Base-by-base conservation (phyloP, 1,140 invertebrate species). In the Neomicropteryx cornuta region DNA sequence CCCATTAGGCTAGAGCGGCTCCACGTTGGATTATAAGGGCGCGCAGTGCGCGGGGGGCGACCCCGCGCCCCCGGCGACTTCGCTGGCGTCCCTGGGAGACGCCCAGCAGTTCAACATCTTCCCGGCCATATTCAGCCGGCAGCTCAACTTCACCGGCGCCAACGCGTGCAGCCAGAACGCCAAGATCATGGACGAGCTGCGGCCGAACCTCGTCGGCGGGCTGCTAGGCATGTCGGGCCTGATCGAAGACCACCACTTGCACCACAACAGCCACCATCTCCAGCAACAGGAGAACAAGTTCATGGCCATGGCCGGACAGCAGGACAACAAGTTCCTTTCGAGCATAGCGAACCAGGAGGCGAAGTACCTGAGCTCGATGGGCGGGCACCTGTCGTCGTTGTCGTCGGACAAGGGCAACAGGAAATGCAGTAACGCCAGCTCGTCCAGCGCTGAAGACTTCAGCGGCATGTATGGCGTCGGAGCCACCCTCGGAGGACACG, bases 81-180 rank as follows among this genome's bases (percentile, higher is more conserved):
- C 70, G 47, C 68, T 71, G 33, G 55, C 69, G 48, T 58, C 66
- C 28, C 65, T 71, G 51, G 68, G 68, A 23, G 71, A 73, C 49
- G 71, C 71, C 28, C 83, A 87, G 52, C 85, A 87, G 66, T 87
- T 87, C 71, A 88, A 88, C 66, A 88, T 88, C 48, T 87, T 88
- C 60, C 85, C 85, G 43, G 85, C 85, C 33, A 87, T 87, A 52
- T 88, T 88, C 59, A 87, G 83, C 63, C 70, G 84, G 24, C 85
- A 88, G 62, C 68, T 88, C 34, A 88, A 88, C 60, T 88, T 87
- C 55, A 77, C 75, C 13, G 73, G 78, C 45, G 70, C 70, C 38
- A 56, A 58, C 18, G 70, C 70, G 30, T 81, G 81, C 50, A 74
- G 77, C 0, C 81, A 83, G 47, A 64, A 65, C 38, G 75, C 77